phyloP scores from a whole-genome alignment of 2,888 invertebrate genomes.

The Parnassius orleans region DNA sequence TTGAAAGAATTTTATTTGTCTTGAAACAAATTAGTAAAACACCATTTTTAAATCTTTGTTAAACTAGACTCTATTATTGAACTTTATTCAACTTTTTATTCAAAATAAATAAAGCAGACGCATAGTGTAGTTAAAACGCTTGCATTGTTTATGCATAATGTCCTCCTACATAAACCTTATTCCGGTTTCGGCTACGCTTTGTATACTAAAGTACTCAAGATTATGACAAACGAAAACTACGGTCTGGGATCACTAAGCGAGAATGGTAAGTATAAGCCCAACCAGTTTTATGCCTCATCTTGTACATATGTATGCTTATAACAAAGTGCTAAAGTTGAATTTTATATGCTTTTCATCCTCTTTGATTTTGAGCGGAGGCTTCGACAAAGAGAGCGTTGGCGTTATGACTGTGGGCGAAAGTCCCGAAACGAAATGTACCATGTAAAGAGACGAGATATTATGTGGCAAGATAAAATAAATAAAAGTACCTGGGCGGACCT shows the following conservation, averaged over 20 bases:
- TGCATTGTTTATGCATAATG: constrained; percentile 20
- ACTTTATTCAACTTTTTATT: not conserved
- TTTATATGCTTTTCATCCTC: not conserved
- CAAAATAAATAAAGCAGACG: not conserved
- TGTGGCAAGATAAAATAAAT: no score
- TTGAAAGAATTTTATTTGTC: no score
- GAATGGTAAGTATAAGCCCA: constrained; percentile 7
- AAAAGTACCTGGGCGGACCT: no score
- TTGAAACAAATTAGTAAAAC: no score
- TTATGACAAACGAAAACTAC: constrained; percentile 22
- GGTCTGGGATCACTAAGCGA: constrained; percentile 14
- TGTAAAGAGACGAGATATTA: constrained; percentile 5
- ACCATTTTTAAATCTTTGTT: no score
- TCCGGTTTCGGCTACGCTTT: constrained; percentile 23
- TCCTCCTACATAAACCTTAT: constrained; percentile 20
- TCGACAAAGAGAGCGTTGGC: constrained; percentile 9
- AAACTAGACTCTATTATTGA: no score
- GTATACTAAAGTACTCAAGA: constrained; percentile 9
- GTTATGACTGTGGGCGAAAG: constrained; percentile 9
- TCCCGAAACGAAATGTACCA: constrained; percentile 12
- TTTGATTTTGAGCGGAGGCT: not conserved
- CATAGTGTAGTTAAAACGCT: not conserved
- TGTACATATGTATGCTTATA: no score
- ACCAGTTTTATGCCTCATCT: not conserved
- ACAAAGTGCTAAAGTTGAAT: constrained; percentile 5